Base-by-base conservation (phyloP, 2,888 invertebrate species). In the Polydesmus complanatus region DNA sequence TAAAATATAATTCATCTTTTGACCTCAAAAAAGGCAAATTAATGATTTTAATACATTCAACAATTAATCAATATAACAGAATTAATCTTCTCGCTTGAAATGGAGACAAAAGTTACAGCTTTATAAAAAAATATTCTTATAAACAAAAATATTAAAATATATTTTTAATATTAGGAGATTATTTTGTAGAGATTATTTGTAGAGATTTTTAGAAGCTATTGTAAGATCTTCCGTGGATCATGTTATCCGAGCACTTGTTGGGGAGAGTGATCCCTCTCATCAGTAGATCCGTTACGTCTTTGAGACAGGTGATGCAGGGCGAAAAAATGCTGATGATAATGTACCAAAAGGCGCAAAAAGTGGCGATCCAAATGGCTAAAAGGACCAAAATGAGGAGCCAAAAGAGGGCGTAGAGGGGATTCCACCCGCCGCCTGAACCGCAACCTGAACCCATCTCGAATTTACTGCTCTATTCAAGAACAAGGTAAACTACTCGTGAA, bases 351-450 rank as follows among this genome's bases (percentile, higher is more conserved):
- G 73, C 70, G 57, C 71, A 72, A 62, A 74, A 68, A 8, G 66
- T 67, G 14, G 74, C 70, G 14, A 74, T 62, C 70, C 70, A 69
- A 67, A 70, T 72, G 2, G 72, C 70, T 19, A 73, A 37, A 54
- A 73, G 66, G 2, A 73, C 64, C 3, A 74, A 67, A 21, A 73
- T 61, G 22, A 74, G 50, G 11, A 74, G 65, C 74, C 74, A 74
- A 63, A 73, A 70, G 22, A 72, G 25, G 3, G 65, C 64, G 56
- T 70, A 69, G 56, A 68, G 64, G 2, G 64, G 52, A 49, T 63
- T 61, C 3, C 61, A 64, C 2, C 64, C 62, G n/a, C 61, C 86
- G 0, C 87, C 84, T 71, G 62, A 23, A 27, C 60, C 54, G n/a
- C n/a, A n/a, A n/a, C n/a, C n/a, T n/a, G n/a, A n/a, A n/a, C n/a